Conservation (phyloP, 2,888 invertebrate species). For the Phyllotreta striolata region DNA sequence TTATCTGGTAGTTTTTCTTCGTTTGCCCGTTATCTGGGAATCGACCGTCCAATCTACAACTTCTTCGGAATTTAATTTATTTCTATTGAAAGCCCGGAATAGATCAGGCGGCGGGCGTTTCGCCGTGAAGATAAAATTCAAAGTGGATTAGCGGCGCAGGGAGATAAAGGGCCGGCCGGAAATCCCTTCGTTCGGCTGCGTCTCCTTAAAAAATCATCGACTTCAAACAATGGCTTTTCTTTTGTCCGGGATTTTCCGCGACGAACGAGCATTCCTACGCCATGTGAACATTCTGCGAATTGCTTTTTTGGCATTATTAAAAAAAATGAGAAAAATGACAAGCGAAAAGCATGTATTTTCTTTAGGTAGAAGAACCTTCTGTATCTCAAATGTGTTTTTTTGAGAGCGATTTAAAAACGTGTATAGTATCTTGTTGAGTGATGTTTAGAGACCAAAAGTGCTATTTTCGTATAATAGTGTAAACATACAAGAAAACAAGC, state of each 20-base stretch:
- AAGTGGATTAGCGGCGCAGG: conserved; percentile 49
- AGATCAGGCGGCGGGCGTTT: conserved; percentile 32
- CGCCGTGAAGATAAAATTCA: conserved; percentile 49
- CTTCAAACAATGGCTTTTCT: conserved; percentile 16
- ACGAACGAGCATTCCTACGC: too few species aligned
- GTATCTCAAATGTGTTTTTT: too few species aligned
- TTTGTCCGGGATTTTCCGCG: not conserved
- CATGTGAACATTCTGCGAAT: too few species aligned
- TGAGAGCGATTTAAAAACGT: too few species aligned
- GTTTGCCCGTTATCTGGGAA: conserved; percentile 9
- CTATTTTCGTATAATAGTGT: too few species aligned
- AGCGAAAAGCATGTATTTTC: too few species aligned
- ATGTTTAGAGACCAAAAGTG: too few species aligned
- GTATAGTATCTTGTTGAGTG: too few species aligned
- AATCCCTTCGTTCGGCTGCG: conserved; percentile 10
- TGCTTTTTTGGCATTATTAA: too few species aligned
- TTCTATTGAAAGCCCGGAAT: conserved; percentile 35
- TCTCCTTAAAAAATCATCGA: conserved; percentile 4
- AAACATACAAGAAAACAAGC: too few species aligned
- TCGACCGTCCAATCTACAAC: conserved; percentile 16
- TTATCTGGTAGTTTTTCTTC: not conserved
- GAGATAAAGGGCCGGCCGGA: conserved; percentile 46
- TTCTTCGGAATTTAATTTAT: conserved; percentile 40
- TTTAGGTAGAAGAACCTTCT: too few species aligned
- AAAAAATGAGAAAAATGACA: too few species aligned